Evolutionary conservation across 2,113 vertebrate genomes (phyloP).

Genomic region (Aythya baeri): DNA sequence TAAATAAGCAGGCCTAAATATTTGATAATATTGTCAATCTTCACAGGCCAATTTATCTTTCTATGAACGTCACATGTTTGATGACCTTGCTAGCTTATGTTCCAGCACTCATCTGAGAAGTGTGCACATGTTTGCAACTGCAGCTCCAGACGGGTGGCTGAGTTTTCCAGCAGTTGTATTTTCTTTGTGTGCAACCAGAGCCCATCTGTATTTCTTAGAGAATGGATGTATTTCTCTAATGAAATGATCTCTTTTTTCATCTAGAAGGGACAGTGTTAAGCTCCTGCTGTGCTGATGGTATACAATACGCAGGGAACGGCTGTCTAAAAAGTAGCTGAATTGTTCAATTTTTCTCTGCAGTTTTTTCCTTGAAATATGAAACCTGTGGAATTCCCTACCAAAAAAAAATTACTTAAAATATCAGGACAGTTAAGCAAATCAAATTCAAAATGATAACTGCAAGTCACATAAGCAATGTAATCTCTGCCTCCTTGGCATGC

Average conservation of each 20-base stretch:
- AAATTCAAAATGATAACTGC: background rate
- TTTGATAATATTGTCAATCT: background rate
- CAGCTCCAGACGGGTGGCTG: background rate
- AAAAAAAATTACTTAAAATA: background rate
- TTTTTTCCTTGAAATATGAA: background rate
- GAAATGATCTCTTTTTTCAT: background rate
- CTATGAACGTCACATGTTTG: accelerated
- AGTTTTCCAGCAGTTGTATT: background rate
- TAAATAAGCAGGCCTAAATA: background rate
- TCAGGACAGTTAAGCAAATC: background rate
- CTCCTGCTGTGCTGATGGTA: background rate
- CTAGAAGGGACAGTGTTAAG: background rate
- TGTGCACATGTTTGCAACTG: background rate
- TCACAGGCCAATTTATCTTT: background rate
- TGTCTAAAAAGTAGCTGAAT: background rate
- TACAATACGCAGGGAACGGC: accelerated
- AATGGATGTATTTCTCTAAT: background rate
- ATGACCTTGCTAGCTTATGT: background rate
- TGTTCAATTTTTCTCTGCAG: background rate
- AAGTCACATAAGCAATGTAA: background rate
- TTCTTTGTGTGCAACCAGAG: background rate
- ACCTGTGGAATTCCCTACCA: background rate
- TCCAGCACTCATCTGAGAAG: background rate
- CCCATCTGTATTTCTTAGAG: background rate
- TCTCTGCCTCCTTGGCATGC: background rate